Evolutionary conservation across 2,113 vertebrate species (phyloP).

Genomic region (Cinclus cinclus): DNA sequence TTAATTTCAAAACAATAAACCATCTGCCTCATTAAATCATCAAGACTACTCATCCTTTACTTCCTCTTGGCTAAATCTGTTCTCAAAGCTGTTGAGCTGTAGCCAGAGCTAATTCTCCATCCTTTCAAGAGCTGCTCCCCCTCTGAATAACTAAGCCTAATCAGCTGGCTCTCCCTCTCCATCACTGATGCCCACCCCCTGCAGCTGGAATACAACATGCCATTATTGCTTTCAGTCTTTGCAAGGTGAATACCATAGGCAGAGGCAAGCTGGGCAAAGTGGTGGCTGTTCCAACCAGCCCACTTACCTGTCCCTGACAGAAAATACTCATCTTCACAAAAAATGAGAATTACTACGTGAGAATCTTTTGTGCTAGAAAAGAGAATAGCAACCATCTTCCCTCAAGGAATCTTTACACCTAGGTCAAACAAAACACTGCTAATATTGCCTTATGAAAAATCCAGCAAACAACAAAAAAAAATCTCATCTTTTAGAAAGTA

Average conservation of each 20-base stretch:
- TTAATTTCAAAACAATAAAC: slow-evolving; percentile 39
- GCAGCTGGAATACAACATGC: background rate
- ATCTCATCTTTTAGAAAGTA: background rate
- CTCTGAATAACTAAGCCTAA: background rate
- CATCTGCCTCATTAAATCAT: slow-evolving; percentile 51
- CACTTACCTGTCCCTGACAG: background rate
- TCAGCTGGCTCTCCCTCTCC: background rate
- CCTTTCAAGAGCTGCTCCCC: background rate
- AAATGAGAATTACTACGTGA: background rate
- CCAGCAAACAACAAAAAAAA: background rate
- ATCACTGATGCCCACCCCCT: background rate
- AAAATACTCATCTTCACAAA: fast-evolving
- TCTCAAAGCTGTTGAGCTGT: background rate
- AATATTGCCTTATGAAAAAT: background rate
- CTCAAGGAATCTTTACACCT: background rate
- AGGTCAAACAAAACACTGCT: background rate
- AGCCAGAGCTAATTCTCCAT: slow-evolving; percentile 17
- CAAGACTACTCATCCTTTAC: slow-evolving; percentile 6
- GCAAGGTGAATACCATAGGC: background rate
- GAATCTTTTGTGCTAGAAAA: background rate
- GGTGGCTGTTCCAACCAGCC: background rate
- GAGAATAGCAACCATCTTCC: background rate
- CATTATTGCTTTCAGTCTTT: background rate
- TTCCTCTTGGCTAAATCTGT: slow-evolving; percentile 19
- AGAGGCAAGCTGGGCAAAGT: background rate